These are phyloP conservation scores for Heloderma charlesbogerti DNA, from an alignment of 2,113 vertebrate species.

Conservation along the genomic window DNA sequence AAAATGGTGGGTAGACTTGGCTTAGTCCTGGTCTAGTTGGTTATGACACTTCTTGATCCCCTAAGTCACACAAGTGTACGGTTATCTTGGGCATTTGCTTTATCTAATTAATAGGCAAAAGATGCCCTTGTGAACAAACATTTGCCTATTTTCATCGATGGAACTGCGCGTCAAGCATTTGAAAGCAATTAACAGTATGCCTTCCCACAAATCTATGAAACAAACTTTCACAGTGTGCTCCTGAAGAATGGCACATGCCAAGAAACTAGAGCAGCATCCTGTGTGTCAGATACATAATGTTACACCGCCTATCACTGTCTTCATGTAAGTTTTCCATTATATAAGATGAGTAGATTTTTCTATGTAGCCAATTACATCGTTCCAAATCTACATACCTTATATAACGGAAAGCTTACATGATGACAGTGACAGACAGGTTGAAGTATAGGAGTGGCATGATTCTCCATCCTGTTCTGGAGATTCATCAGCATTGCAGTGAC, in stretches of 20 bases:
- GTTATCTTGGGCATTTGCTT: background rate
- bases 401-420: no score
- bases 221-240: background rate
- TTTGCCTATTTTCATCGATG: background rate
- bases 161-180: background rate
- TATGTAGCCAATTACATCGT: no score
- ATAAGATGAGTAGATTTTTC: background rate
- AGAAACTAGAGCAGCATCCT: background rate
- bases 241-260: background rate
- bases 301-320: background rate
- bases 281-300: background rate
- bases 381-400: no score
- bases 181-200: background rate
- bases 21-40: background rate
- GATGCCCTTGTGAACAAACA: background rate
- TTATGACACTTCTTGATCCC: background rate
- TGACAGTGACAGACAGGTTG: no score
- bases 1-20: background rate
- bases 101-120: background rate
- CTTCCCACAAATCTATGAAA: background rate
- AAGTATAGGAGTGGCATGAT: no score
- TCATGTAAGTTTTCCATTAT: background rate
- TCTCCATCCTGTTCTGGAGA: background rate
- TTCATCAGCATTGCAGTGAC: background rate
- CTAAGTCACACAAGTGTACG: fast-evolving